Conservation (phyloP, 35 echinoderm and acorn worm genomes). For the Stichopus chloronotus region DNA sequence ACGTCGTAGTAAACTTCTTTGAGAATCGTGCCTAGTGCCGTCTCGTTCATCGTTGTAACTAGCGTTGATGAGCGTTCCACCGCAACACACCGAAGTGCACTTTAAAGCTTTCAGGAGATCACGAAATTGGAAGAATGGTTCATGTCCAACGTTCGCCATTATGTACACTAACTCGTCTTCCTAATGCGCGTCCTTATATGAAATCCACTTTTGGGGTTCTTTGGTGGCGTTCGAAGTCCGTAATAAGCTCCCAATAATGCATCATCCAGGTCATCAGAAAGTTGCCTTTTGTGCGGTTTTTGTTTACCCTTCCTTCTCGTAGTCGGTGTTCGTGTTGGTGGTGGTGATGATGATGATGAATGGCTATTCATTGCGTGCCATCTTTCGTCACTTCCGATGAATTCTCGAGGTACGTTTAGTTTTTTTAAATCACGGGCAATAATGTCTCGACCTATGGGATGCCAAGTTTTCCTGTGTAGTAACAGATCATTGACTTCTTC, state of each 20-base stretch:
- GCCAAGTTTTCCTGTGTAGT: not conserved
- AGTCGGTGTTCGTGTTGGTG: not conserved
- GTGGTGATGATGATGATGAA: not conserved
- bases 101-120: not conserved
- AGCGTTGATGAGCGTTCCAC: not conserved
- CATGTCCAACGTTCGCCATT: no score
- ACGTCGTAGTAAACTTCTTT: constrained; percentile 13
- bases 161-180: no score
- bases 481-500: not conserved
- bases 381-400: not conserved
- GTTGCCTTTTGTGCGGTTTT: no score
- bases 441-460: not conserved
- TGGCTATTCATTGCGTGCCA: not conserved
- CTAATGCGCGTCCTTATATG: no score
- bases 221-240: no score
- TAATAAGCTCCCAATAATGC: no score
- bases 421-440: not conserved
- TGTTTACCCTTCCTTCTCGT: no score
- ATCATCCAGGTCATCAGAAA: no score
- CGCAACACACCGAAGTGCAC: not conserved
- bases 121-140: not conserved
- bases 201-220: no score
- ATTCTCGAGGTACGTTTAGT: not conserved
- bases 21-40: not conserved
- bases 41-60: not conserved